Percentiles rank a stretch among this genome's conserved stretches.
These are phyloP conservation scores for Cheumatopsyche charites DNA, from an alignment of 1,140 invertebrate species.

Conservation along the genomic window DNA sequence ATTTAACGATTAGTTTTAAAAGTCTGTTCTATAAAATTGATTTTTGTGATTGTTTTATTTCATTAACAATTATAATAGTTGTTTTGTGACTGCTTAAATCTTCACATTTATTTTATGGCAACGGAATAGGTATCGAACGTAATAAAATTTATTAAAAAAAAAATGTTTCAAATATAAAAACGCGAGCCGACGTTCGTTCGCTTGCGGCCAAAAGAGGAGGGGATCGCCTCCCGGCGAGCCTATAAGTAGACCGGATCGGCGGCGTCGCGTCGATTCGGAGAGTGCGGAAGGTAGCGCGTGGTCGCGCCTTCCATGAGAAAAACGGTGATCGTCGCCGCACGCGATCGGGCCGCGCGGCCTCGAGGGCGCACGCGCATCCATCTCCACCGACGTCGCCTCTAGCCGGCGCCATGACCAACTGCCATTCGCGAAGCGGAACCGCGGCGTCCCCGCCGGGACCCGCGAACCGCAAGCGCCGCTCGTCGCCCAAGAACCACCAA, in stretches of 20 bases:
- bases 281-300: not conserved
- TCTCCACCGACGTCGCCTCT: not conserved
- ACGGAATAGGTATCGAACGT: too few relatives aligned
- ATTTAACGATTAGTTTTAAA: too few relatives aligned
- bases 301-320: constrained; percentile 25
- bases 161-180: not conserved
- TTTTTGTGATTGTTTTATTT: too few relatives aligned
- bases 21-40: too few relatives aligned
- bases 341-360: constrained; percentile 10
- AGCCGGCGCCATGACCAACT: constrained; percentile 38
- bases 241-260: constrained; percentile 14
- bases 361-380: constrained; percentile 2
- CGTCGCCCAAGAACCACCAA: not conserved
- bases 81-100: too few relatives aligned
- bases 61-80: too few relatives aligned
- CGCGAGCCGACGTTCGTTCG: not conserved
- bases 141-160: not conserved
- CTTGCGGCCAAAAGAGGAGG: not conserved
- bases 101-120: too few relatives aligned
- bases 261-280: constrained; percentile 13
- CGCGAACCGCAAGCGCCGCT: constrained; percentile 12
- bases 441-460: constrained; percentile 27
- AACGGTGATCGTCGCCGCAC: constrained; percentile 1
- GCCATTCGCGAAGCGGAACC: constrained; percentile 35
- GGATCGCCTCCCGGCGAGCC: not conserved